A percentile compares a stretch with the other conserved stretches of the same genome.
These are phyloP conservation scores for Eretmocerus hayati DNA, from an alignment of 2,888 invertebrate species.

Conservation along the genomic window DNA sequence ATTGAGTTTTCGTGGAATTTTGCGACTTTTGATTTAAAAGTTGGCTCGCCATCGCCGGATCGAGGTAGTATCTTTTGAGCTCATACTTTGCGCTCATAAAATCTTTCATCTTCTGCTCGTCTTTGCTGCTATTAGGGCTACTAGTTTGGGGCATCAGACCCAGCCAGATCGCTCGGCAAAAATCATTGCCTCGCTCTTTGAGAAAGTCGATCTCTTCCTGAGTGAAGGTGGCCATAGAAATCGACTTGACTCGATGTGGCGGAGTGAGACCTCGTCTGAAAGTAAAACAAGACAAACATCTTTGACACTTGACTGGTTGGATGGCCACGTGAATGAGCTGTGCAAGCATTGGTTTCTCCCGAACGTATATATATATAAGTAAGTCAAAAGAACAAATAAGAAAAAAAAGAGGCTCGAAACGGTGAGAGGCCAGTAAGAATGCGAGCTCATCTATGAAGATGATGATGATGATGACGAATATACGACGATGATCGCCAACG, in stretches of 20 bases:
- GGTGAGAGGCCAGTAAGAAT: too few species aligned
- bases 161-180: conserved; percentile 87
- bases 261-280: conserved; percentile 93
- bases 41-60: conserved; percentile 36
- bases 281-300: too few species aligned
- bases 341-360: too few species aligned
- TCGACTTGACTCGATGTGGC: conserved; percentile 96
- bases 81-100: conserved; percentile 95
- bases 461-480: too few species aligned
- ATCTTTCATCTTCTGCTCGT: conserved; percentile 86
- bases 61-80: conserved; percentile 65
- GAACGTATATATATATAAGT: too few species aligned
- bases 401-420: too few species aligned
- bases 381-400: too few species aligned
- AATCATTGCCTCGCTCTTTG: conserved; percentile 85
- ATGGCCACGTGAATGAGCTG: too few species aligned
- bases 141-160: conserved; percentile 62
- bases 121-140: conserved; percentile 52
- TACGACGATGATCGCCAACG: too few species aligned
- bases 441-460: too few species aligned
- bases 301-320: too few species aligned
- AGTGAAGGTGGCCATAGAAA: conserved; percentile 96
- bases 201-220: conserved; percentile 91
- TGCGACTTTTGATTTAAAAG: conserved; percentile 25
- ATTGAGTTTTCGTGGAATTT: conserved; percentile 14